phyloP scores from a whole-genome alignment of 2,113 vertebrate species.

The Embiotoca jacksoni region DNA sequence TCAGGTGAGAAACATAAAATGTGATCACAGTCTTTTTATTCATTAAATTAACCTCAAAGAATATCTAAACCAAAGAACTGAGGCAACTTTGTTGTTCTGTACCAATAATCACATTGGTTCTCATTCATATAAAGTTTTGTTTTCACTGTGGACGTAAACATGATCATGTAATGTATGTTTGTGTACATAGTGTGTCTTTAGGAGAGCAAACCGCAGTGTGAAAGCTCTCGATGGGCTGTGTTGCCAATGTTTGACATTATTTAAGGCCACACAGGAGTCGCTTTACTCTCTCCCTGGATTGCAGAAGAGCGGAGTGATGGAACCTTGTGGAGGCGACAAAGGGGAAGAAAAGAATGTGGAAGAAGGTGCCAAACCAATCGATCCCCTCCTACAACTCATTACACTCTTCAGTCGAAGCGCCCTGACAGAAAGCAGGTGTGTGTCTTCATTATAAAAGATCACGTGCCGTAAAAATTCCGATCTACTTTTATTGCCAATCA shows the following conservation, averaged over 20 bases:
- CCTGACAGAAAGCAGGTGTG: slow-evolving; percentile 86
- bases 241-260: slow-evolving; percentile 19
- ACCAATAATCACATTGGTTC: no score
- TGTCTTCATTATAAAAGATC: slow-evolving; percentile 44
- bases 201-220: not conserved
- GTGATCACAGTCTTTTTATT: no score
- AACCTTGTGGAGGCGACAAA: slow-evolving; percentile 70
- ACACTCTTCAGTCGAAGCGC: slow-evolving; percentile 93
- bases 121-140: no score
- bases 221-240: not conserved
- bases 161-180: not conserved
- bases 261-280: slow-evolving; percentile 23
- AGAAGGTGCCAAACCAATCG: slow-evolving; percentile 85
- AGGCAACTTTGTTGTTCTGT: no score
- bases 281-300: slow-evolving; percentile 36
- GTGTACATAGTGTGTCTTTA: not conserved
- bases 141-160: not conserved
- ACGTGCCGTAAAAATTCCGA: slow-evolving; percentile 8
- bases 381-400: slow-evolving; percentile 95
- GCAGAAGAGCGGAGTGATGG: slow-evolving; percentile 66
- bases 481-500: slow-evolving; percentile 32
- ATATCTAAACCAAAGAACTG: no score
- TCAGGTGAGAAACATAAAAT: not conserved
- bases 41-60: no score
- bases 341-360: slow-evolving; percentile 83